These are phyloP conservation scores for Anseranas semipalmata DNA, from an alignment of 2,113 vertebrate genomes.

Conservation along the genomic window DNA sequence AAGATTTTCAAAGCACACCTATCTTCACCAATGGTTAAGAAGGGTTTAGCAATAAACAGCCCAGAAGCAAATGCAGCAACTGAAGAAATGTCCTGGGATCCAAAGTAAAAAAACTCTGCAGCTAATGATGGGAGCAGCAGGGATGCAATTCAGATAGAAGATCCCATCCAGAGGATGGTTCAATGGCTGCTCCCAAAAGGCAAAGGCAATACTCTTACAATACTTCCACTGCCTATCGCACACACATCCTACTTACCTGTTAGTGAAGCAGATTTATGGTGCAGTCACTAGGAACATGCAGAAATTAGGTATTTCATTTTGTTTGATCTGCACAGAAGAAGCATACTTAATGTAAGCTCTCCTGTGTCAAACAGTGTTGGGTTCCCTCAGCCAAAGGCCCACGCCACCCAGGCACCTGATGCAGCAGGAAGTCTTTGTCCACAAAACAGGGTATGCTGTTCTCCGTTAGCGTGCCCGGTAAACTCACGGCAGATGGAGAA, in stretches of 20 bases:
- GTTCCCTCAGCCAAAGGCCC: not conserved
- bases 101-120: not conserved
- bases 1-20: not conserved
- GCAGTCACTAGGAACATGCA: not conserved
- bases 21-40: not conserved
- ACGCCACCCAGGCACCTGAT: not conserved
- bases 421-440: not conserved
- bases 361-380: not conserved
- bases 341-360: not conserved
- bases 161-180: not conserved
- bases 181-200: not conserved
- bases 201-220: not conserved
- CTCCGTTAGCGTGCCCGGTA: not conserved
- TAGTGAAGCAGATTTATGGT: not conserved
- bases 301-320: not conserved
- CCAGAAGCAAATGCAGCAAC: not conserved
- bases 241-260: not conserved
- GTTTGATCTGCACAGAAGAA: not conserved
- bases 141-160: not conserved
- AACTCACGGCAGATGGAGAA: not conserved
- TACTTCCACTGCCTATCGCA: not conserved
- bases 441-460: not conserved
- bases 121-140: not conserved
- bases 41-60: not conserved
- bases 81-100: not conserved